Percentiles rank a stretch among this genome's conserved stretches.
Conservation (phyloP, 2,888 invertebrate genomes). For the Yponomeuta sedellus region DNA sequence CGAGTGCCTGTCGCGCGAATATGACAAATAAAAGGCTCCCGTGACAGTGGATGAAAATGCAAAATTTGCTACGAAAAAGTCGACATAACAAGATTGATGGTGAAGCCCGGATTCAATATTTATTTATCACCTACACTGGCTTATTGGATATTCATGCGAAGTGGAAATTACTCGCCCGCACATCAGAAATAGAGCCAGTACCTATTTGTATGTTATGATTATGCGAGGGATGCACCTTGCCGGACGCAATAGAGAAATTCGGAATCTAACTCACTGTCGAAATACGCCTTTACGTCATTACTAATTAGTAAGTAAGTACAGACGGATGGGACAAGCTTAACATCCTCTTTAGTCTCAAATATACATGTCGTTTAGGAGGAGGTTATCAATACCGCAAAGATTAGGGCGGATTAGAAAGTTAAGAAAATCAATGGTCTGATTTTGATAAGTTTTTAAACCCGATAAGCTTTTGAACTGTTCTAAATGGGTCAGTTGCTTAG, state of each 20-base stretch:
- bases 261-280: neutral
- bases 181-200: neutral
- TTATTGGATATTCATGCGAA: slow-evolving; percentile 32
- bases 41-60: slow-evolving; percentile 29
- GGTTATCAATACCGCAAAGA: too few relatives aligned
- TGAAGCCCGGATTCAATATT: slow-evolving; percentile 38
- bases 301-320: too few relatives aligned
- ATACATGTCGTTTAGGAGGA: too few relatives aligned
- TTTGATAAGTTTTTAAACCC: too few relatives aligned
- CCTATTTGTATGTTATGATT: too few relatives aligned
- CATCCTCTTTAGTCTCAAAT: too few relatives aligned
- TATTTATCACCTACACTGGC: slow-evolving; percentile 32
- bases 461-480: too few relatives aligned
- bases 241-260: neutral
- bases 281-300: too few relatives aligned
- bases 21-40: slow-evolving; percentile 2
- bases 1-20: neutral
- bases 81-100: slow-evolving; percentile 45
- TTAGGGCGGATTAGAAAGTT: too few relatives aligned
- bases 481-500: too few relatives aligned
- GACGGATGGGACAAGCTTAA: too few relatives aligned
- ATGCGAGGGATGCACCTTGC: neutral
- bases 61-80: slow-evolving; percentile 38
- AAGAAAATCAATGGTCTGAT: too few relatives aligned
- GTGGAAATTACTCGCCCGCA: slow-evolving; percentile 28